Evolutionary conservation across 2,113 vertebrate species (phyloP), one percentile per base, ranked within the genome.

Genomic region (Ranitomeya variabilis): DNA sequence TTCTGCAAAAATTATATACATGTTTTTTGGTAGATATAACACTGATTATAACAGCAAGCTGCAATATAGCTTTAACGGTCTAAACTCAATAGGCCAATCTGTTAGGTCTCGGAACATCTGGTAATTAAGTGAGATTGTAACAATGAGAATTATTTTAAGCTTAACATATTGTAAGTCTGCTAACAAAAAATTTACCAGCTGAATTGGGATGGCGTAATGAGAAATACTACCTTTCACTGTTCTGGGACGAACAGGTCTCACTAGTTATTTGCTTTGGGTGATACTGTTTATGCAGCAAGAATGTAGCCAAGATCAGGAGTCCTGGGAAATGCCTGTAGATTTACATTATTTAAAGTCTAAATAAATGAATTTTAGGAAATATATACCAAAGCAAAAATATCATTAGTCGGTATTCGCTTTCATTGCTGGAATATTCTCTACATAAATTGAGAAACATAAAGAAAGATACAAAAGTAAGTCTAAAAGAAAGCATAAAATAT

Each of bases 281-380:
- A 74, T 74, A 74, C n/a, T 74, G 71, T 74, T 74, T 74, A 74
- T 45, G 31, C 71, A 74, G 71, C 71, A 74, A 74, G 71, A 74
- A 74, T 74, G 71, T 74, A 74, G 71, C 71, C 37, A 74, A 74
- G 71, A 74, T 74, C 15, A 45, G 31, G 37, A 74, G 71, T 45
- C 71, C 31, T 26, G 26, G 69, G 69, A 37, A 31, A 73, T 37
- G 69, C 26, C 69, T 31, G 69, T 37, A 73, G 69, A 73, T 37
- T 73, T 73, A 37, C 69, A 73, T 26, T 73, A 26, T 37, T 73
- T 73, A 73, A 73, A 73, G 69, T 73, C 26, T 73, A 73, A 73
- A 73, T 73, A 73, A 73, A 73, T 73, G 26, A 73, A 73, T 73
- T 26, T 73, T 26, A 37, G 69, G 69, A 73, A 73, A 73, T 73